These are phyloP conservation scores for Psilanteris sp. DNA, from an alignment of 1,140 invertebrate species.

Conservation along the genomic window DNA sequence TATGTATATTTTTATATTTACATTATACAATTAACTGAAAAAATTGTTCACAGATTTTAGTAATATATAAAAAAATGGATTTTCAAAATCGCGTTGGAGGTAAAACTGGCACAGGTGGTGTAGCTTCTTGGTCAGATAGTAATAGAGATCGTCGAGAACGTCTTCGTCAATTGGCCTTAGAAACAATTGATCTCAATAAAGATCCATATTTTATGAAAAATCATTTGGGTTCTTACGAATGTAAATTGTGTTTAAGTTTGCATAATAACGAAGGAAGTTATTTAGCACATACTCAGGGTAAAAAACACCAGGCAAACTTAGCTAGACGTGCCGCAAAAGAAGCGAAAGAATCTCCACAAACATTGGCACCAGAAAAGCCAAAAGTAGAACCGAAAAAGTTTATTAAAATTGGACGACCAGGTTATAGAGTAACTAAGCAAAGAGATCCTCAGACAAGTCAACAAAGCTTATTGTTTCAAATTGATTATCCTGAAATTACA, in stretches of 20 bases:
- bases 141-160: slow-evolving; percentile 98
- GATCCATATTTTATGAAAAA: slow-evolving; percentile 99
- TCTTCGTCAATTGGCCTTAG: slow-evolving; percentile 95
- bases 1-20: too few species aligned
- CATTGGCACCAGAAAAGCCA: slow-evolving; percentile 94
- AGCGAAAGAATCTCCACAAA: slow-evolving; percentile 96
- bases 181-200: slow-evolving; percentile 99
- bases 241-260: slow-evolving; percentile 98
- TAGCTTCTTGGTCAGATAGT: slow-evolving; percentile 98
- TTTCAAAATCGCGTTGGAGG: slow-evolving; percentile 98
- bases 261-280: slow-evolving; percentile 99
- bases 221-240: slow-evolving; percentile 99
- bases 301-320: slow-evolving; percentile 99
- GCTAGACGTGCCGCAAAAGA: slow-evolving; percentile 98
- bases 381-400: slow-evolving; percentile 99
- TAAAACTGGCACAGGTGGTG: slow-evolving; percentile 98
- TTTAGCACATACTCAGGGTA: slow-evolving; percentile 99
- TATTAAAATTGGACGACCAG: slow-evolving; percentile 99
- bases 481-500: slow-evolving; percentile 98
- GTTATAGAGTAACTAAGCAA: slow-evolving; percentile 99
- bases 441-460: slow-evolving; percentile 96
- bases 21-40: too few species aligned
- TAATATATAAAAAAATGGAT: slow-evolving; percentile 94
- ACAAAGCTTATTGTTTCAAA: slow-evolving; percentile 98
- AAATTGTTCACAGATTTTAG: too few species aligned